Conservation (phyloP, 2,113 vertebrate species). For the Microcebus murinus region DNA sequence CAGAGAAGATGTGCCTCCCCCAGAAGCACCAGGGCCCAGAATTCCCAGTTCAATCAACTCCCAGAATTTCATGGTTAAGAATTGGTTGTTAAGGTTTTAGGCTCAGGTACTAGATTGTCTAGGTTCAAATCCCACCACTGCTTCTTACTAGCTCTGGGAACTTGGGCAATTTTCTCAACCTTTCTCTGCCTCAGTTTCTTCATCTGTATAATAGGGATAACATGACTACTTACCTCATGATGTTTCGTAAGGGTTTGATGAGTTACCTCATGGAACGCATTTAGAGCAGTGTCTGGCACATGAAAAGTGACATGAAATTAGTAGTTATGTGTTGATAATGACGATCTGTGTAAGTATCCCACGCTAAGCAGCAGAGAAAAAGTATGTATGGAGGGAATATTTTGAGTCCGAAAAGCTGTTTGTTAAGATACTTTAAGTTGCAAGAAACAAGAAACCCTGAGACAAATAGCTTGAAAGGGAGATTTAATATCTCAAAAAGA, state of each 20-base stretch:
- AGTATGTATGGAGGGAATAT: neutral
- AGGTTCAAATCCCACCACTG: neutral
- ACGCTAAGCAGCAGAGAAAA: neutral
- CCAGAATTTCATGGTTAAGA: neutral
- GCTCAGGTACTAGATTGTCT: neutral
- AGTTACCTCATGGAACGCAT: neutral
- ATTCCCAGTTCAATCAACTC: neutral
- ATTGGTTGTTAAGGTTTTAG: neutral
- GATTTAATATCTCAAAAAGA: neutral
- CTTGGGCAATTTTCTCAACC: neutral
- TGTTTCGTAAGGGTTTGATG: neutral
- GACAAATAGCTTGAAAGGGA: slow-evolving; percentile 1
- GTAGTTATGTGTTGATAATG: neutral
- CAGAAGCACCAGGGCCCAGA: neutral
- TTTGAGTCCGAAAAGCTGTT: neutral
- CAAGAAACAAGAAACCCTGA: neutral
- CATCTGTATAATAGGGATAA: neutral
- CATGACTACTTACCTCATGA: neutral
- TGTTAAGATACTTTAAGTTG: neutral
- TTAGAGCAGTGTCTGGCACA: neutral
- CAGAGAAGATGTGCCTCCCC: neutral
- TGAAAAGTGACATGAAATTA: neutral
- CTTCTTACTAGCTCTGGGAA: neutral
- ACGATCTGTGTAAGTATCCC: neutral
- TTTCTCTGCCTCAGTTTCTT: neutral